Base-by-base conservation (phyloP, 2,113 vertebrate species). In the Hippocampus guttulatus region DNA sequence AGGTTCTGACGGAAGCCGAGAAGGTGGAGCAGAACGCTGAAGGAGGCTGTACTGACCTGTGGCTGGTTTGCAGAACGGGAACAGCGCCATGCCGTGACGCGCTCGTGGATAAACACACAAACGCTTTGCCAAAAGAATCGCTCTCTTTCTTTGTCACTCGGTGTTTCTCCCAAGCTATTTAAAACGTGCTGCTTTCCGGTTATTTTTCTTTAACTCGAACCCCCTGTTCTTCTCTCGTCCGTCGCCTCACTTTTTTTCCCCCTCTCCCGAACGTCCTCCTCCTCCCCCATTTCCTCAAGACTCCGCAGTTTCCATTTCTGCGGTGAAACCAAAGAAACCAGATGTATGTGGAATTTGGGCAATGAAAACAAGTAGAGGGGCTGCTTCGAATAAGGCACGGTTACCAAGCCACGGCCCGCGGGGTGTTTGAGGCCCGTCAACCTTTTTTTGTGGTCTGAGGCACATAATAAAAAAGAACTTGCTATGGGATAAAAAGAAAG, bases 1-100 rank as follows among this genome's bases (percentile, higher is more conserved):
- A 57, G 64, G 63, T 71, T 38, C 30, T 71, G 69, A 75, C 49
- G 65, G 7, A 14, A 60, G 68, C 7, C 49, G 43, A 43, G 75
- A 84, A 86, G 71, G 71, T 68, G 75, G 65, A 80, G 71, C 70
- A 60, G 58, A 60, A 14, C 64, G 73, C 75, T 21, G 51, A 65
- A 58, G 78, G 76, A 25, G 61, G 72, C 79, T 77, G 63, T 73
- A 90, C 90, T 90, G 83, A 92, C 91, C 91, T 91, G 90, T 43
- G 58, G 84, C 60, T 41, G 70, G 79, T 82, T 79, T 90, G 88
- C 81, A 87, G 78, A 85, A 76, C 20, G 64, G 79, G 73, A 90
- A 73, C 62, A 86, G 75, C 41, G 85, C 89, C 91, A 92, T 91
- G 25, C 60, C 83, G 41, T 73, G 81, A 79, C 70, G 71, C 71